These are phyloP conservation scores for Zaprionus inermis DNA, from an alignment of 1,140 invertebrate genomes.

Conservation along the genomic window DNA sequence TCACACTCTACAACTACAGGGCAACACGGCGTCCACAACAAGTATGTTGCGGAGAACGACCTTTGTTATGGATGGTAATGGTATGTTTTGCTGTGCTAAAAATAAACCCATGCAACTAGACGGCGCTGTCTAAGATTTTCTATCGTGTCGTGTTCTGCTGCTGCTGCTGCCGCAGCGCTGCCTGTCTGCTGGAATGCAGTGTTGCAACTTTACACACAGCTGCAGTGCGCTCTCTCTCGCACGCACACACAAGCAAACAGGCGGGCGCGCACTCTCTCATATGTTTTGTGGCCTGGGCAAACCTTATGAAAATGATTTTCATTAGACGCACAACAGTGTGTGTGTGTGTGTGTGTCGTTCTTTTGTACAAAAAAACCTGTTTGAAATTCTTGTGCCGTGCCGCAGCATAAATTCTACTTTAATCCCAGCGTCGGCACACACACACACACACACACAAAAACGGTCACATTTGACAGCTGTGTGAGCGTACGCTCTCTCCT, in stretches of 20 bases:
- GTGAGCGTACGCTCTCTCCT: constrained; percentile 30
- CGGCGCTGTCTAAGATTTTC: constrained; percentile 69
- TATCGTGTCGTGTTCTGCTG: constrained; percentile 45
- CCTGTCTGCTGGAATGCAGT: constrained; percentile 69
- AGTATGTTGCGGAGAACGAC: constrained; percentile 66
- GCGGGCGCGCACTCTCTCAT: constrained; percentile 15
- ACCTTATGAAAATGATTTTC: constrained; percentile 72
- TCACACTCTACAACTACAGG: neutral
- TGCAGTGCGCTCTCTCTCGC: constrained; percentile 4
- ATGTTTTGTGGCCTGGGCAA: constrained; percentile 45
- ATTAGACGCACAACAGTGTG: constrained; percentile 41
- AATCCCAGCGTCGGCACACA: constrained; percentile 50
- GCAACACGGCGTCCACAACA: constrained; percentile 27
- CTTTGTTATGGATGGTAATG: constrained; percentile 63
- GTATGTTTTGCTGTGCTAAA: constrained; percentile 64
- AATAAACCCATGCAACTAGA: constrained; percentile 64
- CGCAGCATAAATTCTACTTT: constrained; percentile 57
- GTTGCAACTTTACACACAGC: constrained; percentile 73
- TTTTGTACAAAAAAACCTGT: constrained; percentile 65
- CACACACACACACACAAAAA: constrained; percentile 38
- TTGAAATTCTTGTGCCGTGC: constrained; percentile 61
- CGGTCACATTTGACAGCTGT: constrained; percentile 65
- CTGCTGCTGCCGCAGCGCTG: constrained; percentile 35
- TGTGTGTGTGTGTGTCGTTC: constrained; percentile 16
- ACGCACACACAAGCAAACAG: constrained; percentile 4